phyloP scores from a whole-genome alignment of 1,140 invertebrate genomes.

The Pectinophora gossypiella region DNA sequence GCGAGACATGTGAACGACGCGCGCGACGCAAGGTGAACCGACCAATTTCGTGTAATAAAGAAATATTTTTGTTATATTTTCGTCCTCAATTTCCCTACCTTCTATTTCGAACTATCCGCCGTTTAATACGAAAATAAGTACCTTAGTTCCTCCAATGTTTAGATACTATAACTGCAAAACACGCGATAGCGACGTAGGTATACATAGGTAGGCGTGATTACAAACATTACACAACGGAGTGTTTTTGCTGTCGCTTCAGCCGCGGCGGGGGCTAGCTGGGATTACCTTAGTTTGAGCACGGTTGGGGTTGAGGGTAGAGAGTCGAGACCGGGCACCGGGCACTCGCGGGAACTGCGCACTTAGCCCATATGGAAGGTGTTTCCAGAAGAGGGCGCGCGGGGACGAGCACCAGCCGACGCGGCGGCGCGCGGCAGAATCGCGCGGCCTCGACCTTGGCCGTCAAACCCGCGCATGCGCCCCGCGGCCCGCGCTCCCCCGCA shows the following conservation, averaged over 20 bases:
- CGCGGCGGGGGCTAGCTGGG: too few relatives aligned
- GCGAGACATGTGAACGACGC: slow-evolving; percentile 26
- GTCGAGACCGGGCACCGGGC: too few relatives aligned
- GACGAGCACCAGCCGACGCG: slow-evolving; percentile 46
- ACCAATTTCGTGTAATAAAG: slow-evolving; percentile 35
- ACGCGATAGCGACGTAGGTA: slow-evolving; percentile 1
- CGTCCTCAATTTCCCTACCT: not conserved
- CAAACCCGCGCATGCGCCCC: slow-evolving; percentile 71
- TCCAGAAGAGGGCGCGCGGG: slow-evolving; percentile 52
- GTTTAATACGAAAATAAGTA: not conserved
- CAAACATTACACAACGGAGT: slow-evolving; percentile 45
- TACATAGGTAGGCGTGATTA: slow-evolving; percentile 30
- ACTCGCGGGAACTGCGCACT: slow-evolving; percentile 63
- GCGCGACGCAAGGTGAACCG: slow-evolving; percentile 36
- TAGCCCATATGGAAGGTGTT: slow-evolving; percentile 43
- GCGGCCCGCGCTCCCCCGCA: slow-evolving; percentile 32
- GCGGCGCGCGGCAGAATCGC: slow-evolving; percentile 67
- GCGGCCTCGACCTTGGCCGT: slow-evolving; percentile 73
- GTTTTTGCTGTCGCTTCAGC: slow-evolving; percentile 18
- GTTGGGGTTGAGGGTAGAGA: slow-evolving; percentile 9
- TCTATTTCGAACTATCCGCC: not conserved
- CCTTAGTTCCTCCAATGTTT: not conserved
- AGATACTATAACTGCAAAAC: slow-evolving; percentile 10
- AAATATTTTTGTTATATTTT: slow-evolving; percentile 8
- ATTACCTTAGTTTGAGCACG: slow-evolving; percentile 25